Base-by-base conservation (phyloP, 2,797 vertebrate species). In the Xiphorhynchus erythropygius region DNA sequence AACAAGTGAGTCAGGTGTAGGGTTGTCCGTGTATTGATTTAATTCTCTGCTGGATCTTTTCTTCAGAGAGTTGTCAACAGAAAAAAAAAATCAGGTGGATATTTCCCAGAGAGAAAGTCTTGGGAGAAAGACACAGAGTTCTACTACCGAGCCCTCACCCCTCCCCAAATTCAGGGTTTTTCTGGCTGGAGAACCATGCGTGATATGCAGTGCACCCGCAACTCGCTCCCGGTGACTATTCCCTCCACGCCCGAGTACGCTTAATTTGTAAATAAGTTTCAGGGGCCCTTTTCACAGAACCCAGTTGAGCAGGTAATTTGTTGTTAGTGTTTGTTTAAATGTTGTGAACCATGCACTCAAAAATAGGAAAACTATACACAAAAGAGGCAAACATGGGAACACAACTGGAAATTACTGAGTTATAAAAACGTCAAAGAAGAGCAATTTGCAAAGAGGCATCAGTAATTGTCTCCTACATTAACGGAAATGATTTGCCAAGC, bases 291-390 rank as follows among this genome's bases (percentile, higher is more conserved):
- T 96, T 95, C 93, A 96, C 69, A 93, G 95, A 96, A 94, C 41
- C 79, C 96, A 96, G 94, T 56, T 96, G 96, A 96, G 96, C 96
- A 97, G 96, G 96, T 96, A 94, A 96, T 97, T 96, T 97, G 95
- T 95, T 96, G 95, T 91, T 90, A 96, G 93, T 89, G 82, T 88
- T 95, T 95, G 94, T 96, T 89, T 92, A 96, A 95, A 97, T 92
- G 96, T 96, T 95, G 87, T 94, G 96, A 96, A 96, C 89, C 96
- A 96, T 92, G 93, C 90, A 91, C 94, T 95, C 94, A 95, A 92
- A 97, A 96, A 88, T 89, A 92, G 82, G 92, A 95, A 96, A 96
- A 89, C 94, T 95, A 88, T 87, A 96, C 94, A 96, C 96, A 96
- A 96, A 96, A 78, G 95, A 96, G 63, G 94, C 94, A 93, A 96